Evolutionary conservation across 2,888 invertebrate genomes (phyloP), one percentile per base, ranked within the genome.

Genomic region (Caenorhabditis sp.): DNA sequence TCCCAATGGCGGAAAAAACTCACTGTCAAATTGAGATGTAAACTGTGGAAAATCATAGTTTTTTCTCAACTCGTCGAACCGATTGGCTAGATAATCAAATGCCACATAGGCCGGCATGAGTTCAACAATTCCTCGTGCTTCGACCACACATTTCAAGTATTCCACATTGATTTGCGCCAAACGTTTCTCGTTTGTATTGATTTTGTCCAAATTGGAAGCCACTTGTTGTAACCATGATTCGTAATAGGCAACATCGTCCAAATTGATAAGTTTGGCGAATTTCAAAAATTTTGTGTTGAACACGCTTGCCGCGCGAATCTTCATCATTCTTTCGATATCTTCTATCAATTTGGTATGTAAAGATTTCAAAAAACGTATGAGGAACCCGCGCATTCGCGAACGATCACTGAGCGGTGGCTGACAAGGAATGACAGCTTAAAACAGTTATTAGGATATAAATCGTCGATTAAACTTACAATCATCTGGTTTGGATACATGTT

Each of bases 401-500:
- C 31, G 37, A 1, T 50, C 55, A 10, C 14, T 27, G 6, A 62
- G 19, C 1, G 43, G 54, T 19, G 27, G 55, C 6, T 14, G 43
- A n/a, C 65, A 65, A 1, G 64, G 14, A 36, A 68, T 59, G n/a
- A 73, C 65, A 10, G 60, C 70, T 71, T 66, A 17, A 43, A 57
- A 31, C 2, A 43, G 55, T 43, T 5, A 43, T 10, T 58, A 66
- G 66, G 12, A 26, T 17, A 19, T 3, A 1, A 0, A 49, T 27
- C 26, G 24, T 53, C 27, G 17, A 31, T 5, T 50, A 14, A 36
- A 62, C 72, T 54, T 4, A 72, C 78, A 57, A 59, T 78, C 78
- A 62, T 78, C 78, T 0, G 78, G 78, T 51, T 69, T 71, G 3
- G 63, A 26, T 12, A 78, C 76, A 53, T 66, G 50, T 10, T 54